These are phyloP conservation scores for Cepaea nemoralis DNA, from an alignment of 1,140 invertebrate species.

Conservation along the genomic window DNA sequence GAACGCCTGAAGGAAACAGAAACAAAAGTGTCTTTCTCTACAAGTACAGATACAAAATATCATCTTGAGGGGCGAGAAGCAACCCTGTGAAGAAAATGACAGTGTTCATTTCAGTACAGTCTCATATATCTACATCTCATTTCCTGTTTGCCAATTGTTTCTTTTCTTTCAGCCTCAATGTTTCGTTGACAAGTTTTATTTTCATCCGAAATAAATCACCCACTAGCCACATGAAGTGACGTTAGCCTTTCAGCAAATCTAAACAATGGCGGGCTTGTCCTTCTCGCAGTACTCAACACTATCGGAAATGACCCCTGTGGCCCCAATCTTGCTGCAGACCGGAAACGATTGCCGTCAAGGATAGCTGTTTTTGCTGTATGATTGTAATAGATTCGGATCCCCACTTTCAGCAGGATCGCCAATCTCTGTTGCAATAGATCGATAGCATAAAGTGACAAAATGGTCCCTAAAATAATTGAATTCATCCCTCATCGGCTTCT, in stretches of 20 bases:
- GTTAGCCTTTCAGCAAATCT: background rate
- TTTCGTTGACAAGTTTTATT: too few species aligned
- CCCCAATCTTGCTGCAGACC: background rate
- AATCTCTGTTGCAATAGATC: background rate
- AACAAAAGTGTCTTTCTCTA: too few species aligned
- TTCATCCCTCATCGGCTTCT: background rate
- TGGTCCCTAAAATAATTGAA: conserved; percentile 1
- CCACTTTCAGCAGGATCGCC: background rate
- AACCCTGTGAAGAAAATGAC: too few species aligned
- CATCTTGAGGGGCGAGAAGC: too few species aligned
- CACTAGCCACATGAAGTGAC: background rate
- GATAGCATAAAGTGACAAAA: conserved; percentile 1
- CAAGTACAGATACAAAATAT: too few species aligned
- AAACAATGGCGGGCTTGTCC: background rate
- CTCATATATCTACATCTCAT: too few species aligned
- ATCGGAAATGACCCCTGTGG: background rate
- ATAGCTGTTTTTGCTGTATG: background rate
- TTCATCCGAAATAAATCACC: background rate
- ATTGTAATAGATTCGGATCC: background rate
- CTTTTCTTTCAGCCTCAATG: too few species aligned
- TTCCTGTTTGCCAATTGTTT: too few species aligned
- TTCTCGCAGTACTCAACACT: background rate
- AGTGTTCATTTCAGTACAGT: too few species aligned
- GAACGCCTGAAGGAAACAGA: too few species aligned
- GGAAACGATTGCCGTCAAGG: background rate